Evolutionary conservation across 2,888 invertebrate genomes (phyloP).

Genomic region (Capitulum mitella): DNA sequence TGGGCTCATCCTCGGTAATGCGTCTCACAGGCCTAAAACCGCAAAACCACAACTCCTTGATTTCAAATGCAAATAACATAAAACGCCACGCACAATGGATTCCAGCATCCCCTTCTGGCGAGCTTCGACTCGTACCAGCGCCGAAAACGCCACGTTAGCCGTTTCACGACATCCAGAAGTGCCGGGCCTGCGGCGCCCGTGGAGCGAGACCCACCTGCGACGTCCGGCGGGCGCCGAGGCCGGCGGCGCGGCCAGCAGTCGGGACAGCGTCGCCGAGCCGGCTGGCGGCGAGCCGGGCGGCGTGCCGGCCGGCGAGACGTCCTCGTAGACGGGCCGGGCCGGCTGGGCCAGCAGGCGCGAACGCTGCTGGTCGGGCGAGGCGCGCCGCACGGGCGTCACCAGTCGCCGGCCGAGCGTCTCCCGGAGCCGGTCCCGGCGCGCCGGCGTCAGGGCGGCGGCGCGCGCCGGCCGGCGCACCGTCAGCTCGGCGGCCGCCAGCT

Average conservation of each 20-base stretch:
- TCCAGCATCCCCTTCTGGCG: too few species aligned
- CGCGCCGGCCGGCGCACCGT: not conserved
- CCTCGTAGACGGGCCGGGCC: not conserved
- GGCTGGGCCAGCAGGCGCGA: not conserved
- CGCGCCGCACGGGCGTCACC: constrained; percentile 3
- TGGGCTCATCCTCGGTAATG: too few species aligned
- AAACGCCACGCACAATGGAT: too few species aligned
- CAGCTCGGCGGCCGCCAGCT: constrained; percentile 6
- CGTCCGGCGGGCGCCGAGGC: not conserved
- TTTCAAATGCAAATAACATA: too few species aligned
- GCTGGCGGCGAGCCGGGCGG: not conserved
- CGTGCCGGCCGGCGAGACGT: not conserved
- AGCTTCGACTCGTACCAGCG: too few species aligned
- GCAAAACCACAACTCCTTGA: too few species aligned
- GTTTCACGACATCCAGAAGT: too few species aligned
- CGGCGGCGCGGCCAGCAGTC: not conserved
- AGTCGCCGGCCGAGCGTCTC: not conserved
- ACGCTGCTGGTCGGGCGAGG: not conserved
- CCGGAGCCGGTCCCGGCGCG: constrained; percentile 1
- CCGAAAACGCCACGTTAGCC: too few species aligned
- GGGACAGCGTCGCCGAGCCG: not conserved
- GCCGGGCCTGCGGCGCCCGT: too few species aligned
- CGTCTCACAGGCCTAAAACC: too few species aligned
- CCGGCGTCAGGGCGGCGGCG: not conserved
- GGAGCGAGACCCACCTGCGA: not conserved